Evolutionary conservation across 2,888 invertebrate species (phyloP), one percentile per base, ranked within the genome.

Genomic region (Cetonia aurata): DNA sequence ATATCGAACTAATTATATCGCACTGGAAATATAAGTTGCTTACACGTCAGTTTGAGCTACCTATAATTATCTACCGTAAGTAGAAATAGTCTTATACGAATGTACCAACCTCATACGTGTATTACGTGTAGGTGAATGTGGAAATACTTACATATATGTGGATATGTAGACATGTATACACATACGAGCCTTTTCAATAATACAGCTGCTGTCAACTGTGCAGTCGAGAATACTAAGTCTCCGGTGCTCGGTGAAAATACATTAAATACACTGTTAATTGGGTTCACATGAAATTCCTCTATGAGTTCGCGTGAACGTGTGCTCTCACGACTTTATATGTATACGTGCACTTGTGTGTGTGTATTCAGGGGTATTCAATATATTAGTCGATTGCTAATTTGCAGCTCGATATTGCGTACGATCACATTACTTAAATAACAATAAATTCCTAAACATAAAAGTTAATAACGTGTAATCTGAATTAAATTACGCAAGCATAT

Each of bases 211-310:
- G 44, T 44, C 44, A 44, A 13, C 44, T 44, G 10, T 44, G 44
- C 44, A 13, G 44, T 1, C 12, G 44, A 1, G 44, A 10, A 44
- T 13, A 3, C 13, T 1, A 44, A 44, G 6, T 44, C 12, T 44
- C 44, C 13, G 44, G 44, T 13, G 1, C 44, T 10, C 44, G 13
- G 62, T 62, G 62, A 62, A 62, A 66, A 62, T 41, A 42, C 42
- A 42, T 67, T 67, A 56, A 67, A 67, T 67, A 56, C 42, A 31
- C 42, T 66, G 55, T 37, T 67, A 67, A 56, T 67, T 56, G 44
- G 44, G 44, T 44, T 44, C 44, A 44, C 44, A 44, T 13, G 10
- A 6, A 44, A 13, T n/a, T 44, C 44, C 44, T 44, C 13, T 44
- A 44, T 3, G 44, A 44, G 13, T n/a, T 44, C 13, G 44, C 44